Evolutionary conservation across 2,888 invertebrate genomes (phyloP).

Genomic region (Monoplex corrugatus): DNA sequence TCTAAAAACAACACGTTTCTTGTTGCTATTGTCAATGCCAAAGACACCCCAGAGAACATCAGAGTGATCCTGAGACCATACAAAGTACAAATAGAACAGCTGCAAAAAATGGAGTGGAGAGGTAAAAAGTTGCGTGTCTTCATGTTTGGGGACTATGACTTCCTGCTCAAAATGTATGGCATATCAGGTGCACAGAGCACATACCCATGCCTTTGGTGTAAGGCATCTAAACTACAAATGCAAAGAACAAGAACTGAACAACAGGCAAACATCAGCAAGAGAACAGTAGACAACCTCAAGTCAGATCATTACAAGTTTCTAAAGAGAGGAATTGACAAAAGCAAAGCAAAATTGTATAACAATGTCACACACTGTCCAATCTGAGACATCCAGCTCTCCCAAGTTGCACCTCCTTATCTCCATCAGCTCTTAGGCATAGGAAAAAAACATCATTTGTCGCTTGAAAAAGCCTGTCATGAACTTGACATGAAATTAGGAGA

Average conservation of each 20-base stretch:
- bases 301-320: not conserved
- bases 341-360: not conserved
- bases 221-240: not conserved
- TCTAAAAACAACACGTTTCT: slow-evolving; percentile 1
- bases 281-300: not conserved
- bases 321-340: not conserved
- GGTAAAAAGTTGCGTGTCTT: not conserved
- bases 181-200: not conserved
- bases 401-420: slow-evolving; percentile 3
- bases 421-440: not conserved
- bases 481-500: not conserved
- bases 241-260: not conserved
- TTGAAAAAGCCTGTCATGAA: not conserved
- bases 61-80: not conserved
- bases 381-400: not conserved
- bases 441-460: not conserved
- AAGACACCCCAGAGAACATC: slow-evolving; percentile 1
- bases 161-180: not conserved
- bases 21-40: not conserved
- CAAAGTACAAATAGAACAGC: not conserved
- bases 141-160: slow-evolving; percentile 10
- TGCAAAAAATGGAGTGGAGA: not conserved
- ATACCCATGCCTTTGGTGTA: slow-evolving; percentile 23
- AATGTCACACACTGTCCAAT: not conserved
- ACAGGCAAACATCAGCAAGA: not conserved